Evolutionary conservation across 1,140 invertebrate genomes (phyloP), one percentile per base, ranked within the genome.

Genomic region (Coptotermes formosanus): DNA sequence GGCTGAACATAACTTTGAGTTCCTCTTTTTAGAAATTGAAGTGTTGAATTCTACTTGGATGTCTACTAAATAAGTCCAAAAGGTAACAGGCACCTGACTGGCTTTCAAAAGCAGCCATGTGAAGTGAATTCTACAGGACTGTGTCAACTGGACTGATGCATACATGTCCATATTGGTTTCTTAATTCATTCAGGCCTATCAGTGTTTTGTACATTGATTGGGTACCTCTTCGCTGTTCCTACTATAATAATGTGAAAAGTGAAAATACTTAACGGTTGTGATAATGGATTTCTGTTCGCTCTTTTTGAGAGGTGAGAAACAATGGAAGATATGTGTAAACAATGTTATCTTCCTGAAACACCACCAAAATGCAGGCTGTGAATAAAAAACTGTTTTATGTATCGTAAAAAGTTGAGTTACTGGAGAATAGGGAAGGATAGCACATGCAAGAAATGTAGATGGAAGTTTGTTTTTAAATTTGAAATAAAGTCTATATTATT

Each of bases 351-450:
- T 86, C 83, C 83, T 64, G n/a, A 83, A 82, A 86, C 81, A 59
- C 86, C 86, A 84, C 82, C 86, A 86, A 86, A 86, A 83, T 84
- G 86, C 59, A 84, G 86, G 86, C 86, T 86, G 86, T 86, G 86
- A 86, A 86, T 82, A 52, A 85, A 69, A 85, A 82, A 75, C 75
- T n/a, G 44, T 32, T 84, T 52, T 84, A 45, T 84, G 83, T 84
- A 38, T 64, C 38, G 45, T 84, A 55, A 81, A 75, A 86, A 44
- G 82, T 84, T 30, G 83, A 52, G 83, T 84, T 84, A 52, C 45
- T 84, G 83, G 32, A 48, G 44, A 84, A n/a, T 16, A 19, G 83
- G 30, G 16, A 84, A 84, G n/a, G 44, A 23, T 52, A 52, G 43
- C 9, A 30, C 44, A 84, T 52, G 45, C 19, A n/a, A 59, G 45